These are phyloP conservation scores for Fragum sueziense DNA, from an alignment of 2,888 invertebrate genomes.

Conservation along the genomic window DNA sequence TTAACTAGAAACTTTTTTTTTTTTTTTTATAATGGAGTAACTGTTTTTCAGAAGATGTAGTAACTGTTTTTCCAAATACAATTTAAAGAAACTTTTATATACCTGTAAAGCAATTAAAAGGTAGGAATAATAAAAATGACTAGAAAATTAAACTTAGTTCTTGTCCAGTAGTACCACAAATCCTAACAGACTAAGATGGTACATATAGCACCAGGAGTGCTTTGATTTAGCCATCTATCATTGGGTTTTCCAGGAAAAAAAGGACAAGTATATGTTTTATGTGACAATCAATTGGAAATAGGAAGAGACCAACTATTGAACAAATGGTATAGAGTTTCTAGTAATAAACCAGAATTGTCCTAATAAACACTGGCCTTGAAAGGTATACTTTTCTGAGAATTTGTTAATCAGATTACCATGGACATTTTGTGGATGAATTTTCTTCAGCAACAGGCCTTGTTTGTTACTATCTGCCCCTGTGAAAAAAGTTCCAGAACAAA, in stretches of 20 bases:
- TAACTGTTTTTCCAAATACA: too few species aligned
- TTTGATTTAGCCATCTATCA: conserved; percentile 3
- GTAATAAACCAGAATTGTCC: background rate
- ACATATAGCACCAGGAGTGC: background rate
- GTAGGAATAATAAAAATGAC: too few species aligned
- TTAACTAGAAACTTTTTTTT: too few species aligned
- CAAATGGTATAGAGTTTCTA: background rate
- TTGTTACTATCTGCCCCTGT: too few species aligned
- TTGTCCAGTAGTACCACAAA: background rate
- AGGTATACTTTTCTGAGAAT: background rate
- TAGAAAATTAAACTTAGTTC: background rate
- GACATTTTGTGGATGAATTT: too few species aligned
- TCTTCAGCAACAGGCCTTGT: too few species aligned
- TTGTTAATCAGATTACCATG: background rate
- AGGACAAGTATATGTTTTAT: conserved; percentile 10
- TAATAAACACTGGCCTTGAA: background rate
- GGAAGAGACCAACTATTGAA: background rate
- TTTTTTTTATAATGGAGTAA: too few species aligned
- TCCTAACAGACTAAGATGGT: background rate
- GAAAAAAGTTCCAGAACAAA: too few species aligned
- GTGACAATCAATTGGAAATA: background rate
- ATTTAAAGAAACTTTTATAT: too few species aligned
- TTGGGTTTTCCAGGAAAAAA: background rate
- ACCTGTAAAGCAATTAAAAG: too few species aligned
- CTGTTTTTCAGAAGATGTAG: too few species aligned